These are phyloP conservation scores for Falcunculus frontatus DNA, from an alignment of 2,113 vertebrate genomes.

Conservation along the genomic window DNA sequence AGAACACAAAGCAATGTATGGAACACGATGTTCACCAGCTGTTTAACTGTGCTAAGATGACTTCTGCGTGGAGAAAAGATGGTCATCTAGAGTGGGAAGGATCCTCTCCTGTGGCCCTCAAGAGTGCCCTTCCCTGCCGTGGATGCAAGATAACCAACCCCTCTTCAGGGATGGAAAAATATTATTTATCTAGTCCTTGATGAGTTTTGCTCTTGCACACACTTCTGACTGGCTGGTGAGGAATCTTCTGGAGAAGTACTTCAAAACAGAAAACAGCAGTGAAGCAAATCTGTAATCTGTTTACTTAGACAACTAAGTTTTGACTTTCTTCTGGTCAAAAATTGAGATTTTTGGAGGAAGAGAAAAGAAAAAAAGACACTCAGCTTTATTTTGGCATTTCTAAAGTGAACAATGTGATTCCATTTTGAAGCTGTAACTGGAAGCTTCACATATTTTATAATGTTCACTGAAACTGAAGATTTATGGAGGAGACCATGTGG, in stretches of 20 bases:
- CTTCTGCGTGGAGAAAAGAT: background rate
- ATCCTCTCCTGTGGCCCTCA: background rate
- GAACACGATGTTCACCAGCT: background rate
- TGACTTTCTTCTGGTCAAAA: background rate
- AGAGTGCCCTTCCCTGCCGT: background rate
- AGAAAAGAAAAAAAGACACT: background rate
- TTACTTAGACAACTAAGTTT: background rate
- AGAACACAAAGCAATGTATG: background rate
- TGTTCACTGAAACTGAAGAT: background rate
- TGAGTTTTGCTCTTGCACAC: background rate
- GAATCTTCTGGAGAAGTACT: background rate
- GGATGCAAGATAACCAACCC: background rate
- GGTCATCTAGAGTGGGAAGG: background rate
- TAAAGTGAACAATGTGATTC: background rate
- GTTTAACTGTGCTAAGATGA: background rate
- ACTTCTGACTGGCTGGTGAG: background rate
- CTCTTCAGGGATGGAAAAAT: background rate
- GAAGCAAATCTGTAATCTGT: background rate
- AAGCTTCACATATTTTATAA: background rate
- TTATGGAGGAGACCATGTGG: background rate
- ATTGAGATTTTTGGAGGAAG: background rate
- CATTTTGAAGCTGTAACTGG: background rate
- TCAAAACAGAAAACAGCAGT: background rate
- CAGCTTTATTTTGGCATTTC: background rate
- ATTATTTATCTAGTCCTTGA: background rate